phyloP scores from a whole-genome alignment of 2,797 vertebrate species.

The Catostomus latipinnis region DNA sequence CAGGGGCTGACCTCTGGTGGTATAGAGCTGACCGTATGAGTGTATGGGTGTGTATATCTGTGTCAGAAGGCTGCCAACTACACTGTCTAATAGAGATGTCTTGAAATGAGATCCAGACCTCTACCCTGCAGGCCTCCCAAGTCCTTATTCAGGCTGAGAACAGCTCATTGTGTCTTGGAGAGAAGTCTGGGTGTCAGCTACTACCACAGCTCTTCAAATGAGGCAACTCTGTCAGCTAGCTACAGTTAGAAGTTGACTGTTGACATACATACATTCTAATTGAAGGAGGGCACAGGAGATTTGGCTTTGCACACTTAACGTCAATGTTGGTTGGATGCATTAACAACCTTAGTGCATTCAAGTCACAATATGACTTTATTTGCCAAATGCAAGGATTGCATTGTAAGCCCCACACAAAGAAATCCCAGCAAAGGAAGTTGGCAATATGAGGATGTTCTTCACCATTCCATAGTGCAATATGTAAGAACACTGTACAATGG shows the following conservation, averaged over 20 bases:
- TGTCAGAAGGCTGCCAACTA: constrained; percentile 27
- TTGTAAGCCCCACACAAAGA: background rate
- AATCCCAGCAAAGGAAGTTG: background rate
- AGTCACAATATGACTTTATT: background rate
- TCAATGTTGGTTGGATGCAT: background rate
- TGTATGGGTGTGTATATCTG: constrained; percentile 37
- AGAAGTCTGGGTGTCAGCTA: constrained; percentile 30
- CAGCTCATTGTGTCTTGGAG: background rate
- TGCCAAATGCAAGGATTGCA: background rate
- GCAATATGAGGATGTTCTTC: background rate
- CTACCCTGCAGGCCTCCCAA: constrained; percentile 29
- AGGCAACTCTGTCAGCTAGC: constrained; percentile 23
- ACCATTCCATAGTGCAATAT: too few relatives aligned
- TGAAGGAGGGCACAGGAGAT: constrained; percentile 11
- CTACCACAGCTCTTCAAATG: constrained; percentile 32
- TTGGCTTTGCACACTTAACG: constrained; percentile 1
- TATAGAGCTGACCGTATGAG: constrained; percentile 33
- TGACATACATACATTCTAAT: constrained; percentile 5
- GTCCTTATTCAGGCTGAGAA: constrained; percentile 29
- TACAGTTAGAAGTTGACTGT: constrained; percentile 18
- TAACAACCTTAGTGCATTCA: background rate
- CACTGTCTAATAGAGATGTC: constrained; percentile 28
- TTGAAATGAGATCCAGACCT: constrained; percentile 34
- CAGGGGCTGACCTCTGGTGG: constrained; percentile 18
- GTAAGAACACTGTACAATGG: too few relatives aligned